Percentiles rank a stretch among this genome's conserved stretches.
phyloP scores from a whole-genome alignment of 1,140 invertebrate species.

The Drosophila neocordata region DNA sequence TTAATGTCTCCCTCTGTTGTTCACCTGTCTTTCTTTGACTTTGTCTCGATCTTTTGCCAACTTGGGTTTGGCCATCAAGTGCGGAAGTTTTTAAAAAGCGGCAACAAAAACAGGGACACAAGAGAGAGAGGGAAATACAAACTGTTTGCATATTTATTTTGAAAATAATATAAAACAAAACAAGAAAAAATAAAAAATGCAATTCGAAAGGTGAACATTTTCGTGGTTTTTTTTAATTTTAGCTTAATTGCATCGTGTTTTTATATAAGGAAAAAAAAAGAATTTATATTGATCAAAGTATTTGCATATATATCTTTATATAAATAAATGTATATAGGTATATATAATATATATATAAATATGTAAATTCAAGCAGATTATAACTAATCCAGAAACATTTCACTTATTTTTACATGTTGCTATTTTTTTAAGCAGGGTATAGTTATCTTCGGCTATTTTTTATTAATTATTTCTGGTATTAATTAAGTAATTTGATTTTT shows the following conservation, averaged over 20 bases:
- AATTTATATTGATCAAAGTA: too few species aligned
- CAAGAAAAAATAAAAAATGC: conserved; percentile 36
- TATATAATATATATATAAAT: too few species aligned
- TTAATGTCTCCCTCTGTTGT: background rate
- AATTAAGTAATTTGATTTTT: conserved; percentile 31
- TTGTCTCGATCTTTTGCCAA: conserved; percentile 9
- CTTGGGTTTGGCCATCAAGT: conserved; percentile 69
- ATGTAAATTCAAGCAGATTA: too few species aligned
- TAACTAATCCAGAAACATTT: too few species aligned
- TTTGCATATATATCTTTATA: too few species aligned
- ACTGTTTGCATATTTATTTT: conserved; percentile 72
- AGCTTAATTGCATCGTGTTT: conserved; percentile 56
- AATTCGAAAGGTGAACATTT: conserved; percentile 75
- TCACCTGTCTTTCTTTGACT: conserved; percentile 8
- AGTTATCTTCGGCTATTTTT: too few species aligned
- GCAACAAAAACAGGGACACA: conserved; percentile 36
- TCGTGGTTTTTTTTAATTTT: conserved; percentile 47
- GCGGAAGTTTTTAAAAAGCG: conserved; percentile 56
- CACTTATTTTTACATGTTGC: too few species aligned
- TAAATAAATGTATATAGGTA: too few species aligned
- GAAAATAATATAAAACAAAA: conserved; percentile 24
- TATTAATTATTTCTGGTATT: conserved; percentile 13
- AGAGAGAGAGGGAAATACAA: conserved; percentile 12
- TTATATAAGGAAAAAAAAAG: conserved; percentile 12
- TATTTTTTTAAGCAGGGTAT: too few species aligned